Percentiles rank a stretch among this genome's conserved stretches.
Evolutionary conservation across 2,888 invertebrate species (phyloP).

Genomic region (Saturnia pavonia): DNA sequence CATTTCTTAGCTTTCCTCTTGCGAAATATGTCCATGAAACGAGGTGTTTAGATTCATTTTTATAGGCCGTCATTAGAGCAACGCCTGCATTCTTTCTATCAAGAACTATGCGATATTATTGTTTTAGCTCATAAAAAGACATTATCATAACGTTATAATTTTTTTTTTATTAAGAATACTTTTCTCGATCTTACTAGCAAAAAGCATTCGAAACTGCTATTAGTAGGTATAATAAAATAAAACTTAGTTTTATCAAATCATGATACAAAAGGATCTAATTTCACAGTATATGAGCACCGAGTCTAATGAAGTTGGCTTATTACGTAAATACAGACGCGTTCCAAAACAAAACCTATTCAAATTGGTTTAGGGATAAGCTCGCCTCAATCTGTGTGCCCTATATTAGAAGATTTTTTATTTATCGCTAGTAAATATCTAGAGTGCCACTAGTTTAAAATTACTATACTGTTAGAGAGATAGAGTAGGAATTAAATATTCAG

Average conservation of each 20-base stretch:
- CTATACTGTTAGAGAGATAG: background rate
- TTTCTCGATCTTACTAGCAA: background rate
- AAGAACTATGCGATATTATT: too few species aligned
- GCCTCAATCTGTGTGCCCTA: background rate
- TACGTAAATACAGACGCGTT: conserved; percentile 5
- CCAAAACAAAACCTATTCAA: conserved; percentile 2
- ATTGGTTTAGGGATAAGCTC: background rate
- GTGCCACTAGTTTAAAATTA: background rate
- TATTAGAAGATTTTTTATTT: background rate
- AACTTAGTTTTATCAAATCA: conserved; percentile 1
- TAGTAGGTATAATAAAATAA: background rate
- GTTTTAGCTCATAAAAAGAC: too few species aligned
- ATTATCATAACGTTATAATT: too few species aligned
- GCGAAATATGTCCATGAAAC: too few species aligned
- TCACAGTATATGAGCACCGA: background rate
- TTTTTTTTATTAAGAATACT: too few species aligned
- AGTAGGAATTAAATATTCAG: background rate
- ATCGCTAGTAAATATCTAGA: background rate
- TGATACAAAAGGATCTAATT: background rate
- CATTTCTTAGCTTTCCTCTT: too few species aligned
- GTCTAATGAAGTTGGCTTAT: background rate
- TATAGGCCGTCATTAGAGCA: too few species aligned
- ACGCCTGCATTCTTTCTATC: too few species aligned
- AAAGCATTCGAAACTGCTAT: background rate
- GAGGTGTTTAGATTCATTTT: too few species aligned